Base-by-base conservation (phyloP, 2,888 invertebrate genomes). In the Tortrix viridana region DNA sequence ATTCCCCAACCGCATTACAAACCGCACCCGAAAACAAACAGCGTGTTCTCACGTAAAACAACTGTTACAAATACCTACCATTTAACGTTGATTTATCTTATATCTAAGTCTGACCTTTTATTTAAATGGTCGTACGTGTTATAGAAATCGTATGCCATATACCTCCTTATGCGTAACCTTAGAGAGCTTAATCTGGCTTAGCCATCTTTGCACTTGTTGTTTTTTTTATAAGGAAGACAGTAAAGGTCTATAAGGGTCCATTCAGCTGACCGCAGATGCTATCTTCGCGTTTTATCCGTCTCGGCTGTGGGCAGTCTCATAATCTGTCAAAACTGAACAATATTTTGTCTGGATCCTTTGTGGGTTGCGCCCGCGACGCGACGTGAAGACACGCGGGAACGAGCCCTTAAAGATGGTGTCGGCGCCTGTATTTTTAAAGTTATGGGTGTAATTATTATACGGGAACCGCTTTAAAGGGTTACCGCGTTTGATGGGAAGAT, bases 201-300 rank as follows among this genome's bases (percentile, higher is more conserved):
- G 12, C 12, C 12, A 12, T 32, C 12, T 32, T 32, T 3, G 32
- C 32, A 32, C n/a, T n/a, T 32, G 32, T 32, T 32, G 12, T 32
- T 32, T 32, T 32, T 32, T 32, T 32, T 12, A 32, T 32, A 32
- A 32, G 12, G 32, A 32, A 12, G 32, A 12, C 12, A 32, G 32
- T 32, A 32, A 12, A 32, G 12, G 32, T 32, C 7, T 32, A 7
- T 32, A 32, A 72, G 71, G 73, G 74, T 72, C 73, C 75, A 76
- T 79, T 77, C 78, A 80, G 69, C 60, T 63, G 67, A 72, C 74
- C 75, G 71, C 74, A 77, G 80, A 80, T 81, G 63, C 65, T 74
- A 79, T 78, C 76, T 64, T 53, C 57, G 58, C 62, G 71, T 70
- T 72, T 76, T 75, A 70, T 71, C 67, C 68, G 68, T 67, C 70